Percentiles rank a stretch among this genome's conserved stretches.
Evolutionary conservation across 1,140 invertebrate species (phyloP).

Genomic region (Oreohelix idahoensis): DNA sequence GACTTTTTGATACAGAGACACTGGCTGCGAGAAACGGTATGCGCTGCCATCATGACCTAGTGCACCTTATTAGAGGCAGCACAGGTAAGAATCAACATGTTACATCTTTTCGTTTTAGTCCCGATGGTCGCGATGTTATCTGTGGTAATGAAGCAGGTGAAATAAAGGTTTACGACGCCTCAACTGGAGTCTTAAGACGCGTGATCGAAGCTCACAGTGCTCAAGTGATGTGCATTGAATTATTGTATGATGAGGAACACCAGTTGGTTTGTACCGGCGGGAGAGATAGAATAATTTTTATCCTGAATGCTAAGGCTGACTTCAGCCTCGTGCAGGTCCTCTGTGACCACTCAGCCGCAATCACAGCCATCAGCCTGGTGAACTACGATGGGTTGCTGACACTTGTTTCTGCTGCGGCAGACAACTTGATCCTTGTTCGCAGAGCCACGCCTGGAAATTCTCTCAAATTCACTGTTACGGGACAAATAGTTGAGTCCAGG

Average conservation of each 20-base stretch:
- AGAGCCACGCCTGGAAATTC: not conserved
- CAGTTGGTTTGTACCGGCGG: conserved; percentile 32
- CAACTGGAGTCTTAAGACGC: conserved; percentile 16
- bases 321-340: conserved; percentile 35
- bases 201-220: conserved; percentile 37
- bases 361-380: conserved; percentile 31
- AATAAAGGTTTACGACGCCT: conserved; percentile 36
- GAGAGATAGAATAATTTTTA: conserved; percentile 33
- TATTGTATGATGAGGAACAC: conserved; percentile 33
- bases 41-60: not conserved
- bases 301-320: conserved; percentile 28
- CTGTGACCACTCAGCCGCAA: conserved; percentile 33
- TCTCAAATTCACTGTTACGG: conserved; percentile 24
- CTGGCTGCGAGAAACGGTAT: not conserved
- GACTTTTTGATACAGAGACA: not conserved
- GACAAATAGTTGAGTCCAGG: conserved; percentile 13
- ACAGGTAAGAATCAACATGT: not conserved
- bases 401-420: conserved; percentile 22
- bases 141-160: conserved; percentile 29
- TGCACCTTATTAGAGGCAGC: conserved; percentile 6
- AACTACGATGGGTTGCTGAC: conserved; percentile 17
- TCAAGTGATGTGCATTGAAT: conserved; percentile 30
- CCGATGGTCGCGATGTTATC: conserved; percentile 30
- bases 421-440: conserved; percentile 18
- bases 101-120: conserved; percentile 6